Conservation (phyloP, 1,140 invertebrate species). For the Diorhabda elongata region DNA sequence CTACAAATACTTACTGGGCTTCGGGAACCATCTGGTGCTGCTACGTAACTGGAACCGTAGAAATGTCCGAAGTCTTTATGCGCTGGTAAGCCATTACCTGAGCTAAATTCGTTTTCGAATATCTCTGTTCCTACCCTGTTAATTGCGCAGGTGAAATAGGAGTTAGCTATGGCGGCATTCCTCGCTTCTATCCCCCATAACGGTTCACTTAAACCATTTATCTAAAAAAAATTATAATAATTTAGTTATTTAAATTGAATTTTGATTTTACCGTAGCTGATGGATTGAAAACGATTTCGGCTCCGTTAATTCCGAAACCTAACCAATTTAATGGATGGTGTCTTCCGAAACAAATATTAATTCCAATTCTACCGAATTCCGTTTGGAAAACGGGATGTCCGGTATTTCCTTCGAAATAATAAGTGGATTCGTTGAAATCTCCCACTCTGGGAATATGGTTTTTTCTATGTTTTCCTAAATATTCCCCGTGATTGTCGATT, state of each 20-base stretch:
- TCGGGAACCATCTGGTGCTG: constrained; percentile 88
- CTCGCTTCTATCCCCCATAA: constrained; percentile 95
- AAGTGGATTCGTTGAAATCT: constrained; percentile 98
- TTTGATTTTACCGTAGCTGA: constrained; percentile 71
- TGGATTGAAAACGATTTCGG: constrained; percentile 98
- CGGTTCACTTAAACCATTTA: constrained; percentile 78
- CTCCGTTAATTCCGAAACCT: constrained; percentile 94
- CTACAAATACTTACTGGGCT: constrained; percentile 64
- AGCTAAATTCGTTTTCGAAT: constrained; percentile 91
- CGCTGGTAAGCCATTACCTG: constrained; percentile 85
- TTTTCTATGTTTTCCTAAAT: constrained; percentile 94
- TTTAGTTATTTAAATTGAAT: neutral
- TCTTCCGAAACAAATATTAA: constrained; percentile 88
- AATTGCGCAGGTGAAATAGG: constrained; percentile 90
- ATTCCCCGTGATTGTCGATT: constrained; percentile 79
- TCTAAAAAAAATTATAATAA: constrained; percentile 29
- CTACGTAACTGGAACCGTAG: constrained; percentile 93
- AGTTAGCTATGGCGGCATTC: constrained; percentile 97
- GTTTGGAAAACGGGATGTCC: constrained; percentile 92
- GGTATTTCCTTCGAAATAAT: constrained; percentile 96
- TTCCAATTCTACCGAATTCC: constrained; percentile 78
- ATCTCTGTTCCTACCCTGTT: constrained; percentile 94
- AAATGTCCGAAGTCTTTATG: constrained; percentile 96
- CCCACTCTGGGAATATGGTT: constrained; percentile 98
- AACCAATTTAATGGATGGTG: constrained; percentile 98